phyloP scores from a whole-genome alignment of 1,140 invertebrate genomes.

The Sinonovacula constricta region DNA sequence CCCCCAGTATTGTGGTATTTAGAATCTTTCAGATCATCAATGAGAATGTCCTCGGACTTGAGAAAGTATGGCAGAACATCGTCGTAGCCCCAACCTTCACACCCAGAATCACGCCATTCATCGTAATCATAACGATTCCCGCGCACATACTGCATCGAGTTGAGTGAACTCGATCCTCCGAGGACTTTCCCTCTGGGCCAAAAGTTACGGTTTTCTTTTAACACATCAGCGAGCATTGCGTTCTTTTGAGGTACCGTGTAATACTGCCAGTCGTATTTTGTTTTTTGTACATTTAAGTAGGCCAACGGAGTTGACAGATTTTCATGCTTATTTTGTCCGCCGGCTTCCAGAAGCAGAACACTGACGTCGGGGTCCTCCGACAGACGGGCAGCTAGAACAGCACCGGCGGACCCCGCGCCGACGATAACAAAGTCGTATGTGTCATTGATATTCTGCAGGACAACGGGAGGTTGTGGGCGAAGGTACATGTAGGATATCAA shows the following conservation, averaged over 20 bases:
- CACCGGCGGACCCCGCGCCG: constrained; percentile 94
- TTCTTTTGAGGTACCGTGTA: constrained; percentile 92
- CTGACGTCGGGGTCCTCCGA: constrained; percentile 87
- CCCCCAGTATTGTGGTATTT: too few relatives aligned
- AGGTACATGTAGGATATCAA: constrained; percentile 6
- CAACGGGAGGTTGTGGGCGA: neutral
- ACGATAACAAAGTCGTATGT: constrained; percentile 81
- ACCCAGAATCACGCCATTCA: too few relatives aligned
- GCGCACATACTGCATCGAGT: constrained; percentile 96
- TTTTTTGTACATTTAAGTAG: constrained; percentile 23
- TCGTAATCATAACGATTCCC: constrained; percentile 94
- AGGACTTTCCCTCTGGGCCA: constrained; percentile 64
- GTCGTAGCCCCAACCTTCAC: too few relatives aligned
- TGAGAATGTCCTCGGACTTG: too few relatives aligned
- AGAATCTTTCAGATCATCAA: too few relatives aligned
- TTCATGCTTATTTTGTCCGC: constrained; percentile 92
- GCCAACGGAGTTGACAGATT: constrained; percentile 78
- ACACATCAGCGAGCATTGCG: constrained; percentile 82
- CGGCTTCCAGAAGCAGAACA: constrained; percentile 92
- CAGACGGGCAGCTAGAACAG: constrained; percentile 93
- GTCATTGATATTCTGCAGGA: neutral
- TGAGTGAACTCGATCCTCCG: constrained; percentile 93
- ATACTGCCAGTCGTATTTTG: constrained; percentile 91
- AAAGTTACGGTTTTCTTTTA: constrained; percentile 84
- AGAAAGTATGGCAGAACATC: constrained; percentile 94